Conservation (phyloP, 2,888 invertebrate genomes). For the Mesochorus sp. region DNA sequence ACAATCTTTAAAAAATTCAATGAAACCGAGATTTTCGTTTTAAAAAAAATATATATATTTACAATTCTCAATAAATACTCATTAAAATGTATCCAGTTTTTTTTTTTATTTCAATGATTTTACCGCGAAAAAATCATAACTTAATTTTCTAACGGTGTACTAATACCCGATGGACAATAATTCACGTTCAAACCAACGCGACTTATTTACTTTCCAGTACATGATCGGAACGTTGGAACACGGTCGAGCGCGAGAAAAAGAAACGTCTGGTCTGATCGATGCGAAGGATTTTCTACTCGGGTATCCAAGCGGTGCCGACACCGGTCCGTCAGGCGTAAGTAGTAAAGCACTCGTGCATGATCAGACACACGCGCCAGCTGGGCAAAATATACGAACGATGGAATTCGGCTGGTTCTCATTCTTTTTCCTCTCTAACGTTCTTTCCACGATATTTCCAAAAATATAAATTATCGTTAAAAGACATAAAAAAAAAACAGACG, state of each 20-base stretch:
- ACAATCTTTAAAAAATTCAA: too few relatives aligned
- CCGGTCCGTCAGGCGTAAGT: conserved; percentile 53
- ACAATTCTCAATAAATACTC: too few relatives aligned
- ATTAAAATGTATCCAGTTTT: too few relatives aligned
- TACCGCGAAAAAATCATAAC: background rate
- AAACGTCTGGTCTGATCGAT: conserved; percentile 29
- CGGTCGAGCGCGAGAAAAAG: background rate
- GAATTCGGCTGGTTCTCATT: background rate
- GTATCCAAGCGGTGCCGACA: conserved; percentile 53
- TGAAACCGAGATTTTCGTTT: too few relatives aligned
- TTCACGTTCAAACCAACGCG: background rate
- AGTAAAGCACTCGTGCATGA: conserved; percentile 51
- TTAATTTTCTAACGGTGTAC: background rate
- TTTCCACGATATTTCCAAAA: background rate
- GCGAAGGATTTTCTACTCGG: conserved; percentile 37
- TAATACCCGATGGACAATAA: conserved; percentile 6
- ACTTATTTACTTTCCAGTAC: conserved; percentile 16
- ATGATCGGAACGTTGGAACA: too few relatives aligned
- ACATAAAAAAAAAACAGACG: background rate
- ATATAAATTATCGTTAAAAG: background rate
- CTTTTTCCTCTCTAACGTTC: background rate
- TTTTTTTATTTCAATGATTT: too few relatives aligned
- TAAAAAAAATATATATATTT: background rate
- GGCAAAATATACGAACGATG: conserved; percentile 36
- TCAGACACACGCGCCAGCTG: conserved; percentile 48